A percentile compares a stretch with the other conserved stretches of the same genome.
phyloP scores from a whole-genome alignment of 2,113 vertebrate genomes.

The Candoia aspera region DNA sequence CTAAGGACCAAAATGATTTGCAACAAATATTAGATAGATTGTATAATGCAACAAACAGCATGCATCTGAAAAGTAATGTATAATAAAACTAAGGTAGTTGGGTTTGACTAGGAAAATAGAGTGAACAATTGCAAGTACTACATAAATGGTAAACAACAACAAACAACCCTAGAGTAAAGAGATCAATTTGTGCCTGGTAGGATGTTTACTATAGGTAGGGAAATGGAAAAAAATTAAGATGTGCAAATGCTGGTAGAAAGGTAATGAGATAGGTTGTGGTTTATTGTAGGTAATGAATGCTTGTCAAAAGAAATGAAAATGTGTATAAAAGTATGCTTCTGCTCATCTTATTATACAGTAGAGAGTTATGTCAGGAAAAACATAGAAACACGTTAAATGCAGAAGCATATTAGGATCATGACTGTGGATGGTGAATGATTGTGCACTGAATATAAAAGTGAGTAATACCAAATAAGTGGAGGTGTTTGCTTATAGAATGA shows the following conservation, averaged over 20 bases:
- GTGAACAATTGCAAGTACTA: not conserved
- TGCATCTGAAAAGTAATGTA: not conserved
- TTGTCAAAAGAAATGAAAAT: not conserved
- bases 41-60: not conserved
- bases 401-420: not conserved
- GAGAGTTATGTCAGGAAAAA: not conserved
- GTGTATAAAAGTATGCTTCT: not conserved
- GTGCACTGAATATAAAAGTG: not conserved
- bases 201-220: not conserved
- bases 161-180: not conserved
- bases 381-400: not conserved
- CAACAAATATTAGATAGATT: not conserved
- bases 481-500: not conserved
- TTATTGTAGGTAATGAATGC: not conserved
- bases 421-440: not conserved
- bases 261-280: not conserved
- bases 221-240: not conserved
- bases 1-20: not conserved
- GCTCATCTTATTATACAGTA: not conserved
- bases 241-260: not conserved
- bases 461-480: not conserved
- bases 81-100: not conserved
- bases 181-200: not conserved
- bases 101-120: not conserved
- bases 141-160: not conserved